These are phyloP conservation scores for Nemoura dubitans DNA, from an alignment of 2,888 invertebrate genomes.

Conservation along the genomic window DNA sequence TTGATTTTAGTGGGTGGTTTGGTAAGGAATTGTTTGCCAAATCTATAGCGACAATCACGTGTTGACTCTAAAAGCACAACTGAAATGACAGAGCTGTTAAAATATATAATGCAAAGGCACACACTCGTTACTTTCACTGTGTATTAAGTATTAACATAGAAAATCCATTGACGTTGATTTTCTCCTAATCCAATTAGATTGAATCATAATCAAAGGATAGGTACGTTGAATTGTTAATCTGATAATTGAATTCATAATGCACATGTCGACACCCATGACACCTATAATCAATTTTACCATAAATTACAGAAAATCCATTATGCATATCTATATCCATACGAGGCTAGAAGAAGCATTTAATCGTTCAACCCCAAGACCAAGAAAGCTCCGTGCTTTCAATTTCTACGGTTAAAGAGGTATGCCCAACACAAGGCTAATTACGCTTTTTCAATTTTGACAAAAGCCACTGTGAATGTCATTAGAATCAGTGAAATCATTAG, in stretches of 20 bases:
- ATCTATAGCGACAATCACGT: no score
- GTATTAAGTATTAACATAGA: no score
- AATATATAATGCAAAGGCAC: no score
- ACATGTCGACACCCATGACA: not conserved
- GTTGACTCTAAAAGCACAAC: no score
- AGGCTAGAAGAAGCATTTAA: not conserved
- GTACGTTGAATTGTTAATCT: not conserved
- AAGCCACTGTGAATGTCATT: not conserved
- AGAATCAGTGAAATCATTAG: no score
- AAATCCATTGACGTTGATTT: not conserved
- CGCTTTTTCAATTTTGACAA: not conserved
- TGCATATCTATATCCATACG: not conserved
- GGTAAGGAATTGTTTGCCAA: no score
- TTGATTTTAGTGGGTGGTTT: no score
- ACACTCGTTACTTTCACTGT: no score
- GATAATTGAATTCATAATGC: not conserved
- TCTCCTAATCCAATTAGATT: not conserved
- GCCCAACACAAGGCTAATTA: not conserved
- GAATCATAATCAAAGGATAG: not conserved
- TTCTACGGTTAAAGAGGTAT: not conserved
- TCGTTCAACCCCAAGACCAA: not conserved
- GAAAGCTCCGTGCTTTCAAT: not conserved
- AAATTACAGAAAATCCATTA: not conserved
- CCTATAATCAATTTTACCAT: not conserved
- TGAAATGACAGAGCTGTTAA: no score